Evolutionary conservation across 2,113 vertebrate species (phyloP).

Genomic region (Pollachius pollachius): DNA sequence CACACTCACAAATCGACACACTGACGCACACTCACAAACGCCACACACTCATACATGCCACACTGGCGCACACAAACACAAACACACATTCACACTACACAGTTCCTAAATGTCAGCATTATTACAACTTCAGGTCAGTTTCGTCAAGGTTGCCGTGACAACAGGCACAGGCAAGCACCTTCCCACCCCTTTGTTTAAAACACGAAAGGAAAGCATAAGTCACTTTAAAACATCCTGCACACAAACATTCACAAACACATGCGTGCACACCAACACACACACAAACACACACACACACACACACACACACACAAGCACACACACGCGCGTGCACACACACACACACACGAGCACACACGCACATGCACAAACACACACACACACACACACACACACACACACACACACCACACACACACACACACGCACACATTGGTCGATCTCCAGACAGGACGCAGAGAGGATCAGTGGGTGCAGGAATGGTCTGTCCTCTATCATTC

Average conservation of each 20-base stretch:
- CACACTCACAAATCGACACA: too few species aligned
- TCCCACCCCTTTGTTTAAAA: conserved; percentile 8
- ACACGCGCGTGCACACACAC: background rate
- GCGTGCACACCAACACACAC: conserved; percentile 90
- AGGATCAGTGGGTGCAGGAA: too few species aligned
- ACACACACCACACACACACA: too few species aligned
- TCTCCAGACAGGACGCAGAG: too few species aligned
- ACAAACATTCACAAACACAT: conserved; percentile 44
- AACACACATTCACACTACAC: background rate
- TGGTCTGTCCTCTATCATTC: too few species aligned
- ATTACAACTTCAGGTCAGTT: background rate
- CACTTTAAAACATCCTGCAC: conserved; percentile 17
- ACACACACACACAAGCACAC: too few species aligned
- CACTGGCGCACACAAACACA: too few species aligned
- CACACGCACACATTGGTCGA: too few species aligned
- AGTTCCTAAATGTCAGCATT: too few species aligned
- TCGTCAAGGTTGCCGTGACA: background rate
- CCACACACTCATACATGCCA: background rate
- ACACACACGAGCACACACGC: too few species aligned
- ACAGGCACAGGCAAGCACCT: conserved; percentile 6
- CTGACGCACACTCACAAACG: background rate
- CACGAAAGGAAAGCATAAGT: conserved; percentile 27
- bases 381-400: too few species aligned
- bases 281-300: conserved; percentile 31
- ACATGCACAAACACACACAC: too few species aligned